Percentiles rank a stretch among this genome's conserved stretches.
Conservation (phyloP, 37 sponge, comb jelly and placozoan species). For the Axinella damicornis region DNA sequence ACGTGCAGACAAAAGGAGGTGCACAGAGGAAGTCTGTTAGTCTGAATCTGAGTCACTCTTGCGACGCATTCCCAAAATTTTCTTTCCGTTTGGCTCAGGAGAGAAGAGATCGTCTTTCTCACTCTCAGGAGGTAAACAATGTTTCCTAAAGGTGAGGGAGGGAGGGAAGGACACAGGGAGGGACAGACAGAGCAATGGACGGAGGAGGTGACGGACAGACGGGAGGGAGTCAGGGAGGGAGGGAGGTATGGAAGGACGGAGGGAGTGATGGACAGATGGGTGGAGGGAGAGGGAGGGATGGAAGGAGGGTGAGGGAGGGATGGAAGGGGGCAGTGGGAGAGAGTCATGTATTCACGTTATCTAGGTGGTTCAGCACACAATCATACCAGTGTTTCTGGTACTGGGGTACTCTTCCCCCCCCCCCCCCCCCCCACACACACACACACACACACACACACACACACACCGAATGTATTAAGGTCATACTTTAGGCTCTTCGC, state of each 20-base stretch:
- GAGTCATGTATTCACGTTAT: no score
- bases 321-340: conserved; percentile 1
- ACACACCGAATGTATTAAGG: no score
- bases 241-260: neutral
- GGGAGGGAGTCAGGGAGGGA: neutral
- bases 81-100: neutral
- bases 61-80: conserved; percentile 12
- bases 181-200: neutral
- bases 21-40: no score
- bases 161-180: neutral
- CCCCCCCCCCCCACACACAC: no score
- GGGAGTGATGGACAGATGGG: neutral
- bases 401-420: no score
- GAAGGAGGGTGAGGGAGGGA: conserved; percentile 11
- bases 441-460: no score
- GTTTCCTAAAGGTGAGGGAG: conserved; percentile 8
- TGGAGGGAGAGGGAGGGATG: conserved; percentile 3
- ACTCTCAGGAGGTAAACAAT: conserved; percentile 39
- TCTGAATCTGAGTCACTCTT: no score
- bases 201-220: neutral
- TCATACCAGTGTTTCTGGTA: no score
- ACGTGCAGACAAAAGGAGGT: no score
- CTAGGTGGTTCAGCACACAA: no score
- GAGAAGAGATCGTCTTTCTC: conserved; percentile 26
- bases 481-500: no score